A percentile compares a stretch with the other conserved stretches of the same genome.
phyloP scores from a whole-genome alignment of 2,888 invertebrate species.

The Catocala nupta region DNA sequence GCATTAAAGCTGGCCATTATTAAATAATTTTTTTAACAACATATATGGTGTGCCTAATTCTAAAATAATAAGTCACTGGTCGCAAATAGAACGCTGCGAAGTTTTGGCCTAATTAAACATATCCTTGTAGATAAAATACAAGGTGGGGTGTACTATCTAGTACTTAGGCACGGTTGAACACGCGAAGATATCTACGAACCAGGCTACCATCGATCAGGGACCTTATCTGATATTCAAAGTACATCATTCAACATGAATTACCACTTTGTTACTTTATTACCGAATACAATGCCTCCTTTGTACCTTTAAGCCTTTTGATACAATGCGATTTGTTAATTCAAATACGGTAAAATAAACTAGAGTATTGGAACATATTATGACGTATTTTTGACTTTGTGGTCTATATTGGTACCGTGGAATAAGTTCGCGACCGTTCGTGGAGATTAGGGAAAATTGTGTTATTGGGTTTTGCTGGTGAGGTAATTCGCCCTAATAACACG shows the following conservation, averaged over 20 bases:
- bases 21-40: no score
- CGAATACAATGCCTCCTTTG: slow-evolving; percentile 25
- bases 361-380: no score
- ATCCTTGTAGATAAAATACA: slow-evolving; percentile 8
- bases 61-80: not conserved
- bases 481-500: no score
- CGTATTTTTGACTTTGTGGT: no score
- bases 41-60: not conserved
- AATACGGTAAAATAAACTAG: no score
- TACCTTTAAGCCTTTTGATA: slow-evolving; percentile 4
- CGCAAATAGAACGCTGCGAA: not conserved
- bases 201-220: slow-evolving; percentile 45
- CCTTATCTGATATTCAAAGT: slow-evolving; percentile 50
- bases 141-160: slow-evolving; percentile 5
- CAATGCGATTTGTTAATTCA: not conserved
- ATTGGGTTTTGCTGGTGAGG: no score
- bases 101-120: not conserved
- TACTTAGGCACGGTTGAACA: slow-evolving; percentile 29
- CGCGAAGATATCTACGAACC: slow-evolving; percentile 33
- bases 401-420: no score
- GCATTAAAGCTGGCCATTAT: no score
- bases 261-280: slow-evolving; percentile 42
- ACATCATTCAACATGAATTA: slow-evolving; percentile 53
- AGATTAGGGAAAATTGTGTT: no score
- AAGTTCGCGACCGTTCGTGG: no score